A percentile compares a stretch with the other conserved stretches of the same genome.
phyloP scores from a whole-genome alignment of 2,888 invertebrate species.

The Coelogynopora nodosa region DNA sequence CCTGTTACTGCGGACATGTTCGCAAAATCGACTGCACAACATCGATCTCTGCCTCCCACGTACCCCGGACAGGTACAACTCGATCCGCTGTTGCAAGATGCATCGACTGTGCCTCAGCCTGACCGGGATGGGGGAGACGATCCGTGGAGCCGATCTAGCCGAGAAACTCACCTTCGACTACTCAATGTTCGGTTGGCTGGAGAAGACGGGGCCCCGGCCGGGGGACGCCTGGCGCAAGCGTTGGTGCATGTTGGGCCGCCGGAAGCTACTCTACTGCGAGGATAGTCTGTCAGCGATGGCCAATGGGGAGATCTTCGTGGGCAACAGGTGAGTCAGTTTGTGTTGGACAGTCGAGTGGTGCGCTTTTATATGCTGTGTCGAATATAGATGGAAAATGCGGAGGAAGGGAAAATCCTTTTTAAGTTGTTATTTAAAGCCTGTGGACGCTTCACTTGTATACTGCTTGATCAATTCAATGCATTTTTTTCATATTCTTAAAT shows the following conservation, averaged over 20 bases:
- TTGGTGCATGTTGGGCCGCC: conserved; percentile 82
- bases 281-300: conserved; percentile 72
- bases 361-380: too few species aligned
- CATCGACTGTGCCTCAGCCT: conserved; percentile 78
- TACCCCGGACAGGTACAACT: conserved; percentile 66
- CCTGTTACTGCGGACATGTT: too few species aligned
- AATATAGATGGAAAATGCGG: too few species aligned
- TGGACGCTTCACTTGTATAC: too few species aligned
- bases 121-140: conserved; percentile 64
- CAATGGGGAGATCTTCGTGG: conserved; percentile 83
- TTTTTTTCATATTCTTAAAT: too few species aligned
- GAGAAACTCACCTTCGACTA: conserved; percentile 76
- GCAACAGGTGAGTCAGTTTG: too few species aligned
- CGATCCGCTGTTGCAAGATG: conserved; percentile 77
- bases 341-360: too few species aligned
- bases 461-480: too few species aligned
- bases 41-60: too few species aligned
- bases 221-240: conserved; percentile 77
- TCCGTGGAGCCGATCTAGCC: conserved; percentile 63
- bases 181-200: conserved; percentile 78
- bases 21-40: too few species aligned
- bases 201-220: conserved; percentile 79
- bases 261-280: conserved; percentile 87
- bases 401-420: too few species aligned
- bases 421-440: too few species aligned